Evolutionary conservation across 2,797 vertebrate genomes (phyloP).

Genomic region (Amazona finschi): DNA sequence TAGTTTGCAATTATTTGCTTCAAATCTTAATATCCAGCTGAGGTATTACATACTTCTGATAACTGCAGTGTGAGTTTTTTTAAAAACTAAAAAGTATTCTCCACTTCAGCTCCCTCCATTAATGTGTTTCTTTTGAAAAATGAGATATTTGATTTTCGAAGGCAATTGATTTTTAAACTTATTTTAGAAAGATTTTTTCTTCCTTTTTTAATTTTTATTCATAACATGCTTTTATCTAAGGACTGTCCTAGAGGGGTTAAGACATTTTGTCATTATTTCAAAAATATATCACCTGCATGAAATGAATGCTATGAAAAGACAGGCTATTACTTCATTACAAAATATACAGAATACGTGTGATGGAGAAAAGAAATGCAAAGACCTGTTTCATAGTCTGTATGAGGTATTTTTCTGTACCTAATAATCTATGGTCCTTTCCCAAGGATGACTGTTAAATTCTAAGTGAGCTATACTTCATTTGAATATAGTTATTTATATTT

Average conservation of each 20-base stretch:
- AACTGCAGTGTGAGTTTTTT: background rate
- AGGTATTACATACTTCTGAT: background rate
- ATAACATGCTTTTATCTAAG: background rate
- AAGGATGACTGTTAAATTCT: background rate
- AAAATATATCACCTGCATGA: background rate
- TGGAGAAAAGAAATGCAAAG: background rate
- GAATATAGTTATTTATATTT: background rate
- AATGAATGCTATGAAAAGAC: background rate
- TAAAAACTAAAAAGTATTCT: background rate
- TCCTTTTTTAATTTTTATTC: background rate
- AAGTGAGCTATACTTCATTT: background rate
- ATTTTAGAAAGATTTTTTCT: background rate
- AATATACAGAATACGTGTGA: background rate
- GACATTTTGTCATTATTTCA: background rate
- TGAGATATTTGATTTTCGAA: background rate
- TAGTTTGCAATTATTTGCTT: background rate
- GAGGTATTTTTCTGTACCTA: background rate
- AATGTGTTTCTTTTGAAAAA: background rate
- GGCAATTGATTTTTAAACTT: background rate
- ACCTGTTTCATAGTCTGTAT: background rate
- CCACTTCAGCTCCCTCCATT: background rate
- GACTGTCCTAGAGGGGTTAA: background rate
- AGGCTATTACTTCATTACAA: background rate
- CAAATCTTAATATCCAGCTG: background rate
- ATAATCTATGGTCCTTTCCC: background rate